Base-by-base conservation (phyloP, 1,140 invertebrate genomes). In the Nymphalis io region DNA sequence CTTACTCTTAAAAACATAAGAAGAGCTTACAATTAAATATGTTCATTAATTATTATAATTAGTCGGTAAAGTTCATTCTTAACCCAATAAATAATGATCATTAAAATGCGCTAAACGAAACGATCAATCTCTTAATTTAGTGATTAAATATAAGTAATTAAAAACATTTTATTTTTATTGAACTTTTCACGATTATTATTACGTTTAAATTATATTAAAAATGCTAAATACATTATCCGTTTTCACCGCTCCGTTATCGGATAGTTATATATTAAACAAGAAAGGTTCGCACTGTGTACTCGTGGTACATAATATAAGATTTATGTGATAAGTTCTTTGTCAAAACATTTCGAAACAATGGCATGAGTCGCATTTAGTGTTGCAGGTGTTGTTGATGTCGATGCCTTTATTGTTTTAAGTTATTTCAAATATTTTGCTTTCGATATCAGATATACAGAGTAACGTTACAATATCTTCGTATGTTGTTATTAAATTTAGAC, bases 331-430 rank as follows among this genome's bases (percentile, higher is more conserved):
- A 63, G 59, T 69, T 60, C 68, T 70, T 70, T 70, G 68, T 70
- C 62, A 70, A 70, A 70, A 64, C 68, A 63, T 48, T 68, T 59
- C 39, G 68, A 61, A 65, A 70, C 68, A 70, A 70, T 70, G 42
- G 68, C 60, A 39, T 64, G 68, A 65, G 57, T 64, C 65, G 65
- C 33, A 16, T 18, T 55, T 6, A 59, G 62, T 11, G 39, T 18
- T 59, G 64, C 65, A 67, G 65, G 65, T 67, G 65, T 59, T 39
- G 57, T n/a, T 21, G 59, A 60, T 39, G 33, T 64, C 62, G 62
- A 64, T 55, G 51, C 48, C 62, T 64, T 55, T 63, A 63, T 63
- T 64, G 62, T 64, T 55, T 55, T 48, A 64, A 55, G 23, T 62
- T 46, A 46, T 62, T 51, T 62, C 60, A 62, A 62, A 62, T 62